Evolutionary conservation across 1,140 invertebrate genomes (phyloP).

Genomic region (Eriosoma lanigerum): DNA sequence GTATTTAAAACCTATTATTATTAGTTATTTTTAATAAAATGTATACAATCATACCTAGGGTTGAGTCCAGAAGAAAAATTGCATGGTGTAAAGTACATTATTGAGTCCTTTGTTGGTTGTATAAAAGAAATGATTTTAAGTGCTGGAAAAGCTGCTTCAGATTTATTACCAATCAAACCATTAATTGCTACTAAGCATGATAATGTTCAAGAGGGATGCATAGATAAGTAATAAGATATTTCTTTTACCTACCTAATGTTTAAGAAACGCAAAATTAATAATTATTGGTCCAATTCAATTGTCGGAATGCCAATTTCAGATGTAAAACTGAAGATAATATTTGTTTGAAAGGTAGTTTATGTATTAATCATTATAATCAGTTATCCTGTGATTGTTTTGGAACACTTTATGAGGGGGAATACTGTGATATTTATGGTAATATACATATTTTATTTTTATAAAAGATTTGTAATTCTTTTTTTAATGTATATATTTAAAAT

Average conservation of each 20-base stretch:
- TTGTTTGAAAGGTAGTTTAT: slow-evolving; percentile 79
- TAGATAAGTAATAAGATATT: slow-evolving; percentile 66
- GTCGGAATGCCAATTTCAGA: slow-evolving; percentile 56
- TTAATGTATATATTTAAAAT: not conserved
- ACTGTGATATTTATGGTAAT: slow-evolving; percentile 87
- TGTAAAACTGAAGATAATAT: slow-evolving; percentile 76
- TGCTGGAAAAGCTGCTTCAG: slow-evolving; percentile 78
- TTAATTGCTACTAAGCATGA: slow-evolving; percentile 81
- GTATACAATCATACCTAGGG: slow-evolving; percentile 63
- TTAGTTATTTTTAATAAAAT: no score
- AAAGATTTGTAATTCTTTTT: not conserved
- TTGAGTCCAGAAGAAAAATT: slow-evolving; percentile 80
- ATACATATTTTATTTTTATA: slow-evolving; percentile 53
- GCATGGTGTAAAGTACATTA: slow-evolving; percentile 86
- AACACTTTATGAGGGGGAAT: slow-evolving; percentile 83
- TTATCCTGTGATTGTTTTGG: slow-evolving; percentile 89
- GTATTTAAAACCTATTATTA: no score
- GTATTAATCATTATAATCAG: slow-evolving; percentile 85
- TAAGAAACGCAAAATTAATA: no score
- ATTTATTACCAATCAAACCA: slow-evolving; percentile 75
- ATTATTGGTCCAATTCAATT: not conserved
- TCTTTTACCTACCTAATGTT: not conserved
- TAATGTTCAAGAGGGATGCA: slow-evolving; percentile 82
- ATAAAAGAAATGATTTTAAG: slow-evolving; percentile 81
- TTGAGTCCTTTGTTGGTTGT: slow-evolving; percentile 89